Base-by-base conservation (phyloP, 2,888 invertebrate genomes). In the Stratiomys singularior region DNA sequence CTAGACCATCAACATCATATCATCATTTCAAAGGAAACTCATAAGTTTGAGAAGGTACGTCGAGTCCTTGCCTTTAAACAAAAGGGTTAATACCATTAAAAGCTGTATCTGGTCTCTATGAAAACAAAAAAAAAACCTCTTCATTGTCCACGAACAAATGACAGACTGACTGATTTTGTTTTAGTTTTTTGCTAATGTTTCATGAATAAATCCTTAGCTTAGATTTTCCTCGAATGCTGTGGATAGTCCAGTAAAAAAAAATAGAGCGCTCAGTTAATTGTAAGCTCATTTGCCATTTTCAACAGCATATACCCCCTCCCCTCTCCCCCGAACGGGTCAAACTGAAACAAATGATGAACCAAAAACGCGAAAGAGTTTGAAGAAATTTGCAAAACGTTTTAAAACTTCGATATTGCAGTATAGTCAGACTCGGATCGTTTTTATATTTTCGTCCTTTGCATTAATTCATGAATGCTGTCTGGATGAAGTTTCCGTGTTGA, bases 401-500 rank as follows among this genome's bases (percentile, higher is more conserved):
- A 60, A 25, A 25, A 60, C 25, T 23, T 60, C 4, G n/a, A 60
- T 21, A 21, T 25, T 60, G 11, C 21, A 21, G 58, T 15, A 9
- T 52, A 52, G 52, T 52, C 18, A 13, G 9, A 37, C 5, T 37
- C 9, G 37, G 9, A 52, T 15, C 15, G 3, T 52, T 52, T 52
- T 9, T 52, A 52, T 4, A n/a, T 44, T 13, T n/a, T 52, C 15
- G 18, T 52, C 52, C 52, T 52, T 52, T 5, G 7, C 4, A 37
- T 37, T 5, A 5, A 5, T 9, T 9, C 37, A 37, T 37, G 37
- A 60, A 60, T 60, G 23, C 4, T 11, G 58, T 21, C 25, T 25
- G 58, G 58, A 13, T 60, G 25, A 60, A 60, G 58, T 60, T 60
- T 23, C 23, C 23, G 37, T 60, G 58, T 60, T 60, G 58, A 25